Evolutionary conservation across 2,113 vertebrate genomes (phyloP).

Genomic region (Larimichthys crocea): DNA sequence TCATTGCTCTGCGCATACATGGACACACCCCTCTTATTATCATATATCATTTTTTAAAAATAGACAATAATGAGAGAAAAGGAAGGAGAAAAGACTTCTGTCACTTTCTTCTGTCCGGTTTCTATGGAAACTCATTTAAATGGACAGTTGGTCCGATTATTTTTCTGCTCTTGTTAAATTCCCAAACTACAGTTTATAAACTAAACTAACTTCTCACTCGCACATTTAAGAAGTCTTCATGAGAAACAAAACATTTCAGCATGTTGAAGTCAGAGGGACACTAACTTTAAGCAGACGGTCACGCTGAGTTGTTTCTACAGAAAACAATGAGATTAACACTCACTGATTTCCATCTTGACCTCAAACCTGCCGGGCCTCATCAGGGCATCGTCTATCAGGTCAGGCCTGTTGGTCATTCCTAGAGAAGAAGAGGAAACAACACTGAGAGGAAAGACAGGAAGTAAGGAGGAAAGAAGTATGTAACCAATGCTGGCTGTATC

Average conservation of each 20-base stretch:
- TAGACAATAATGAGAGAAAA: too few relatives aligned
- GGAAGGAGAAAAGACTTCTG: too few relatives aligned
- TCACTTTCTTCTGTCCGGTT: neutral
- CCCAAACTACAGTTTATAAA: neutral
- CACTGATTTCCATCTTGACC: conserved; percentile 99
- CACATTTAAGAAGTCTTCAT: neutral
- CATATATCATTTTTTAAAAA: too few relatives aligned
- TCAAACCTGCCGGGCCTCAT: conserved; percentile 97
- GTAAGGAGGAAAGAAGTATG: neutral
- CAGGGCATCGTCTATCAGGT: conserved; percentile 97
- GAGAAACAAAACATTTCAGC: neutral
- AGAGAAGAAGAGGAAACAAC: conserved; percentile 6
- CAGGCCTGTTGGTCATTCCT: conserved; percentile 99
- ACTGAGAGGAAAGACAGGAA: neutral
- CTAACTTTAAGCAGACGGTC: too few relatives aligned
- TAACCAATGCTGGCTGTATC: too few relatives aligned
- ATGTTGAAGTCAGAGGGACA: neutral
- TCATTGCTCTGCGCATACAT: too few relatives aligned
- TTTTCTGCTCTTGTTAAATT: neutral
- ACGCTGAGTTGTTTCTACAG: neutral
- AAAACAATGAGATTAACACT: conserved; percentile 11
- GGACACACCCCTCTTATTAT: too few relatives aligned
- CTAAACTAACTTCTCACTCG: neutral
- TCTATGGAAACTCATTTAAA: neutral
- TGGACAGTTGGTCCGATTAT: too few relatives aligned